Conservation (phyloP, 2,113 vertebrate genomes). For the Microcebus ravelobensis region DNA sequence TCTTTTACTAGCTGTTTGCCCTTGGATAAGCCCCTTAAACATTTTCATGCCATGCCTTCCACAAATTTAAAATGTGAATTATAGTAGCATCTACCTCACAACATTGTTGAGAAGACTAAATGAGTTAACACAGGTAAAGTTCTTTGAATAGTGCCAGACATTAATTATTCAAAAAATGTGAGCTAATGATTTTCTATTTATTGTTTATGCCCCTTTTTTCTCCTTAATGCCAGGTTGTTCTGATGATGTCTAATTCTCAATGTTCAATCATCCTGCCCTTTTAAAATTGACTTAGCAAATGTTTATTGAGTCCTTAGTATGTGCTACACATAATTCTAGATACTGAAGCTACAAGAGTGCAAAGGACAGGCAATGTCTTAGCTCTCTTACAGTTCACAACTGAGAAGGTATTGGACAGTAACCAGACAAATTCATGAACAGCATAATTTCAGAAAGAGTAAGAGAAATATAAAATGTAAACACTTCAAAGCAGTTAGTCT, state of each 20-base stretch:
- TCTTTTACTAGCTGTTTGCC: not conserved
- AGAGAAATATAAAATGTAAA: conserved; percentile 12
- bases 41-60: not conserved
- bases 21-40: conserved; percentile 8
- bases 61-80: not conserved
- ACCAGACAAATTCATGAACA: not conserved
- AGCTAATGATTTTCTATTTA: conserved; percentile 4
- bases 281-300: conserved; percentile 37
- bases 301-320: not conserved
- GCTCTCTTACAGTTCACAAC: not conserved
- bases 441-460: conserved; percentile 15
- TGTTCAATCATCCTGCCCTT: not conserved
- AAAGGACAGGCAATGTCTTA: not conserved
- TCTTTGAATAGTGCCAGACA: not conserved
- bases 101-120: not conserved
- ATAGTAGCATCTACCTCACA: not conserved
- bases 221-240: not conserved
- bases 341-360: not conserved
- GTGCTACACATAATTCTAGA: not conserved
- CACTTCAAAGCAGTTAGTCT: not conserved
- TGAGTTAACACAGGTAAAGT: not conserved
- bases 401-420: not conserved
- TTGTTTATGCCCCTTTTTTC: not conserved
- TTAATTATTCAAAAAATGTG: not conserved
- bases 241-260: conserved; percentile 18